Evolutionary conservation across 2,113 vertebrate genomes (phyloP).

Genomic region (Sylvia atricapilla): DNA sequence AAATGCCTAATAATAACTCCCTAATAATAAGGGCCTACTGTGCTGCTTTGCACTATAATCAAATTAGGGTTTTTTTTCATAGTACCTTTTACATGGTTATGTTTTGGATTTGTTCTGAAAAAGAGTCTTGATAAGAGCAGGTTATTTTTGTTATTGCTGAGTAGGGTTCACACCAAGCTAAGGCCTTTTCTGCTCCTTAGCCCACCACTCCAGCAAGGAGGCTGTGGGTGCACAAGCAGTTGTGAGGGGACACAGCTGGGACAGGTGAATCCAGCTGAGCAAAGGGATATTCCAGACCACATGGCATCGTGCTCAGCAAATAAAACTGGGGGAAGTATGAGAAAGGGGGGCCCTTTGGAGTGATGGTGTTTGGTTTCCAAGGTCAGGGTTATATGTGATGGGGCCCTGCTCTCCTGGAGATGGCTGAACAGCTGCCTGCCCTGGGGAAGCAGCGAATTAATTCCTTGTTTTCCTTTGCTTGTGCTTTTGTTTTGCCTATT

Average conservation of each 20-base stretch:
- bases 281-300: not conserved
- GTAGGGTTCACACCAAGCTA: not conserved
- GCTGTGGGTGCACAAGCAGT: not conserved
- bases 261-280: not conserved
- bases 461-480: not conserved
- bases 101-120: not conserved
- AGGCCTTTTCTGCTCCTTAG: not conserved
- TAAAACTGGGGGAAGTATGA: not conserved
- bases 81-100: not conserved
- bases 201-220: accelerated
- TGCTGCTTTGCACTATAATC: not conserved
- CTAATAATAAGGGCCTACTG: not conserved
- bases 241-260: not conserved
- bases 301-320: not conserved
- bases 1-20: not conserved
- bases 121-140: not conserved
- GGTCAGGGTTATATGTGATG: accelerated
- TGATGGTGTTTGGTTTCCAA: not conserved
- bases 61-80: not conserved
- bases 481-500: not conserved
- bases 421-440: not conserved
- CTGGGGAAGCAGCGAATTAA: accelerated
- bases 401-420: not conserved
- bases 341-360: accelerated
- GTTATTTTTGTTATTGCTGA: not conserved